These are phyloP conservation scores for Rafetus swinhoei DNA, from an alignment of 2,113 vertebrate genomes.

Conservation along the genomic window DNA sequence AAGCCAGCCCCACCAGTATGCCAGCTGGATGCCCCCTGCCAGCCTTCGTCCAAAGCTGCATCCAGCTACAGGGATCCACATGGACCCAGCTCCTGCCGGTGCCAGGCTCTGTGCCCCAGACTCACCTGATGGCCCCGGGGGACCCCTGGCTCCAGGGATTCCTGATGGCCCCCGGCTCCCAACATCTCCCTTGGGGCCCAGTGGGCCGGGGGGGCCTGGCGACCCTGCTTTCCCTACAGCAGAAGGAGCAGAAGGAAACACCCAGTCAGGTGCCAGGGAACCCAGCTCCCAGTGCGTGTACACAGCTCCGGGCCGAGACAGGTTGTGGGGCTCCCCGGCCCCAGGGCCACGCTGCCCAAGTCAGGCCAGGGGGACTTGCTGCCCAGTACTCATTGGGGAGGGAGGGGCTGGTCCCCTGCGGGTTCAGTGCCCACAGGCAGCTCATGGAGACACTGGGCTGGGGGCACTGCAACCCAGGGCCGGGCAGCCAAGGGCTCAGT, in stretches of 20 bases:
- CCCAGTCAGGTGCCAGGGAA: background rate
- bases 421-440: no score
- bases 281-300: no score
- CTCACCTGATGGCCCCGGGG: constrained; percentile 86
- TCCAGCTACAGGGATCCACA: background rate
- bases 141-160: constrained; percentile 83
- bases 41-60: background rate
- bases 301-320: no score
- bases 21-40: no score
- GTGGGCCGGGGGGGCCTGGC: constrained; percentile 69
- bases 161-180: constrained; percentile 83
- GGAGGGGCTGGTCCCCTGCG: no score
- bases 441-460: no score
- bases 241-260: background rate
- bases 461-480: no score
- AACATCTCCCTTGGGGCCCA: constrained; percentile 83
- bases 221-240: constrained; percentile 8
- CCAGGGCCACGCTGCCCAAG: no score
- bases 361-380: no score
- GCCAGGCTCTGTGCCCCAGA: background rate
- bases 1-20: background rate
- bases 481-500: background rate
- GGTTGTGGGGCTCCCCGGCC: no score
- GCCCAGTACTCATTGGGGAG: no score
- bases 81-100: background rate